Evolutionary conservation across 2,888 invertebrate genomes (phyloP).

Genomic region (Plagodis dolabraria): DNA sequence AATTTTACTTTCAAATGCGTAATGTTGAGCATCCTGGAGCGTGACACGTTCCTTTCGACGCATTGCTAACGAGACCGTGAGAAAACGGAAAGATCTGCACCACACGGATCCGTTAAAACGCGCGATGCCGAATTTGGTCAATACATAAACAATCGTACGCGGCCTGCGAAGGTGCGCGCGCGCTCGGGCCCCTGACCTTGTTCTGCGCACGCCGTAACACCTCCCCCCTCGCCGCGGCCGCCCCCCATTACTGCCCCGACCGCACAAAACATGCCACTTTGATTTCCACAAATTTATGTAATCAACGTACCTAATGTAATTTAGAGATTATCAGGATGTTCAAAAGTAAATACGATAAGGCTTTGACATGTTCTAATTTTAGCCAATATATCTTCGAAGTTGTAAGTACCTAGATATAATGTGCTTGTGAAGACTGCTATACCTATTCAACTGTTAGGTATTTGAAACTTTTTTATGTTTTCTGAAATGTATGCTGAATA

Average conservation of each 20-base stretch:
- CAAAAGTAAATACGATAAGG: conserved; percentile 20
- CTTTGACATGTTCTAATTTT: conserved; percentile 11
- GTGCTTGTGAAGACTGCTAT: no score
- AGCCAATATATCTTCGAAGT: background rate
- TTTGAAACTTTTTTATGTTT: no score
- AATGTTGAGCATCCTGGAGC: conserved; percentile 8
- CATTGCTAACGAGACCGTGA: conserved; percentile 32
- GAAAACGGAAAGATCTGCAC: conserved; percentile 35
- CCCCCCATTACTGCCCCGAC: conserved; percentile 37
- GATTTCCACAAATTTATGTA: conserved; percentile 68
- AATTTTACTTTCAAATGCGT: conserved; percentile 15
- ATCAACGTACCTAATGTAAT: conserved; percentile 53
- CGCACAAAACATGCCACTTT: conserved; percentile 56
- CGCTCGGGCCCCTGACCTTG: conserved; percentile 77
- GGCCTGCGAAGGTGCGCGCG: conserved; percentile 54
- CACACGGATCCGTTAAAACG: conserved; percentile 33
- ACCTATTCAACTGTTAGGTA: no score
- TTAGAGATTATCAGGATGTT: conserved; percentile 34
- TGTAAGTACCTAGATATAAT: no score
- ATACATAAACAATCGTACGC: conserved; percentile 43
- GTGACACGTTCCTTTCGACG: conserved; percentile 8
- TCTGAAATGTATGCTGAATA: no score
- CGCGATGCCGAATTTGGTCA: conserved; percentile 51
- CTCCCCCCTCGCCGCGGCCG: conserved; percentile 29
- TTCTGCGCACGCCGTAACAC: conserved; percentile 54